These are phyloP conservation scores for Grammomys surdaster DNA, from an alignment of 2,113 vertebrate species.

Conservation along the genomic window DNA sequence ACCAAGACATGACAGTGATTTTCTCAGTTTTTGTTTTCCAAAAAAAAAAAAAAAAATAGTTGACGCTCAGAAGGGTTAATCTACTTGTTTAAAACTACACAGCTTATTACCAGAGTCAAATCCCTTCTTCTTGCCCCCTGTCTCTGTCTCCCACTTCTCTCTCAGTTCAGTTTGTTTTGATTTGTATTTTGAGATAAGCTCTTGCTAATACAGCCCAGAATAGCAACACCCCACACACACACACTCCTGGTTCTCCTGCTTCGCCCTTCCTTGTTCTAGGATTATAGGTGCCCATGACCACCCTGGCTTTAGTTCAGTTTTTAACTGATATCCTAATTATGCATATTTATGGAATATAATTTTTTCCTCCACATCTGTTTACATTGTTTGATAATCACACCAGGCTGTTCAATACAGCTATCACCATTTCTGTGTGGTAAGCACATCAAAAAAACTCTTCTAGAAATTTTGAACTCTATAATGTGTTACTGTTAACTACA, in stretches of 20 bases:
- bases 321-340: not conserved
- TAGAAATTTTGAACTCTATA: not conserved
- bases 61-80: constrained; percentile 45
- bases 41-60: not conserved
- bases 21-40: not conserved
- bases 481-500: not conserved
- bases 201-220: not conserved
- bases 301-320: not conserved
- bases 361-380: not conserved
- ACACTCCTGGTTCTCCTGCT: not conserved
- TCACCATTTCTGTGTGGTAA: not conserved
- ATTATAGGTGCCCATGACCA: not conserved
- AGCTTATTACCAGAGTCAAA: not conserved
- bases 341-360: not conserved
- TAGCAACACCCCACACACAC: too few species aligned
- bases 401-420: not conserved
- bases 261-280: not conserved
- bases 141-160: not conserved
- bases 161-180: not conserved
- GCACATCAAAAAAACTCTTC: not conserved
- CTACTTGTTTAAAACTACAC: not conserved
- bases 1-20: constrained; percentile 48
- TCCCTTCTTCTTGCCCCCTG: not conserved
- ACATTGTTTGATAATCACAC: not conserved
- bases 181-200: not conserved